These are phyloP conservation scores for Nannospalax galili DNA, from an alignment of 2,113 vertebrate genomes.

Conservation along the genomic window DNA sequence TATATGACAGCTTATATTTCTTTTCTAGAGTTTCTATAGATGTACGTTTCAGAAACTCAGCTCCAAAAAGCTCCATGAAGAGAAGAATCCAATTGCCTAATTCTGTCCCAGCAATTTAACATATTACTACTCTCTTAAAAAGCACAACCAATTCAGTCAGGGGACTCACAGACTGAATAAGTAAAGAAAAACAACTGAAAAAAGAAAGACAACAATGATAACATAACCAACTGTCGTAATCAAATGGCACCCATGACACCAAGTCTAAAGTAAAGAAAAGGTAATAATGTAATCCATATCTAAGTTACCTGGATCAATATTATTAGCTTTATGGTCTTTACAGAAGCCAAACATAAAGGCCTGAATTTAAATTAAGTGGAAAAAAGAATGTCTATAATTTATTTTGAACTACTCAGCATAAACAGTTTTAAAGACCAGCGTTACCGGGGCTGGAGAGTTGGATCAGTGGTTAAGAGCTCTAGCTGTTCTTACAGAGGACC, in stretches of 20 bases:
- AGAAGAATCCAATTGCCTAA: neutral
- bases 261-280: constrained; percentile 32
- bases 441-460: neutral
- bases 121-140: neutral
- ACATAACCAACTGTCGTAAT: neutral
- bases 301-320: neutral
- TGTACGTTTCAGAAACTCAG: constrained; percentile 37
- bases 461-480: too few relatives aligned
- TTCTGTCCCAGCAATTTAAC: constrained; percentile 26
- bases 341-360: constrained; percentile 19
- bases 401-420: neutral
- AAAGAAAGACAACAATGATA: neutral
- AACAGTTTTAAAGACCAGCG: neutral
- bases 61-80: constrained; percentile 52
- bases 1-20: neutral
- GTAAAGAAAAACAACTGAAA: neutral
- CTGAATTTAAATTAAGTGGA: constrained; percentile 5
- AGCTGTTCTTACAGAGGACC: too few relatives aligned
- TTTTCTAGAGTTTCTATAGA: constrained; percentile 38
- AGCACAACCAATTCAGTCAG: neutral
- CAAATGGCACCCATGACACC: neutral
- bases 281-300: constrained; percentile 6
- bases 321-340: neutral
- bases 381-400: constrained; percentile 6
- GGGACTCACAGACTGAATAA: neutral